Evolutionary conservation across 2,888 invertebrate species (phyloP), one percentile per base, ranked within the genome.

Genomic region (Lasius fuliginosus): DNA sequence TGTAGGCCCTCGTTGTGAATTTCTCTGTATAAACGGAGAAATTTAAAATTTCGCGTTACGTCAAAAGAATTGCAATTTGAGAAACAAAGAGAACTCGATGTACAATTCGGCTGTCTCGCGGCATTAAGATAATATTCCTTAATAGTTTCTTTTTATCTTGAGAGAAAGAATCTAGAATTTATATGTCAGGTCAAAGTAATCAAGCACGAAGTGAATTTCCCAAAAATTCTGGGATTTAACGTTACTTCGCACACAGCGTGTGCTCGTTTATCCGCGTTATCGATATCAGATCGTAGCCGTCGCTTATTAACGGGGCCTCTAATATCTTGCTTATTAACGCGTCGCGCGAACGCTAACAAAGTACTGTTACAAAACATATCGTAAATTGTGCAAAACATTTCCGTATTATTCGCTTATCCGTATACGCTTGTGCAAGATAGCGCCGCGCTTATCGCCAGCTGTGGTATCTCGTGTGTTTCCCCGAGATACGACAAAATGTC

Each of bases 291-390:
- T 69, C 46, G 18, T 30, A 9, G 42, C 27, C 46, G 67, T 46
- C 12, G 33, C 58, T 71, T 60, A 58, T 79, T 60, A 69, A 42
- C 42, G 30, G 42, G 40, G 23, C 46, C 27, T 60, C 58, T 71
- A 71, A 79, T 60, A 71, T 71, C 60, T 79, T 46, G 40, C 46
- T 12, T 12, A 79, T 60, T 71, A 83, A 53, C 27, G 56, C 75
- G 46, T 83, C 75, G 83, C 83, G 62, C 82, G 82, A 60, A 53
- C 46, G 81, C 36, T 18, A 81, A 60, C 73, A 73, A 76, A 83
- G 12, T 69, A 60, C 33, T 15, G 36, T 79, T 79, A 36, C 60
- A 77, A 77, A 67, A 77, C 76, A 71, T 27, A 58, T 62, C 71
- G 60, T 69, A 69, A 79, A 79, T 79, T 11, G 36, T 71, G 79